phyloP scores from a whole-genome alignment of 1,140 invertebrate genomes.

The Drosophila oshimai region DNA sequence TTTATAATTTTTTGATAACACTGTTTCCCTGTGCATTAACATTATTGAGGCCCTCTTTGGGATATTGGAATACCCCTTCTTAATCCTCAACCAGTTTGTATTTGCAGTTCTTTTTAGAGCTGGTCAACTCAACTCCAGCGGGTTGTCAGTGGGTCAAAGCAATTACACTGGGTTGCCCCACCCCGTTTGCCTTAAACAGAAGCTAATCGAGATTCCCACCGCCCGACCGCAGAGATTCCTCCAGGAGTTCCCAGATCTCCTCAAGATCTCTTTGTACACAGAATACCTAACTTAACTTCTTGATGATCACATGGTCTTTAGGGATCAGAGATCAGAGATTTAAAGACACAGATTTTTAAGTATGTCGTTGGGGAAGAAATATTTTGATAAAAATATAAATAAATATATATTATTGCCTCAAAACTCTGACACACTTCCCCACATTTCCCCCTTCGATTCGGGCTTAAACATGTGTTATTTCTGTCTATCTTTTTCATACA shows the following conservation, averaged over 20 bases:
- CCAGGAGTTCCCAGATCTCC: no score
- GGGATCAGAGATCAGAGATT: no score
- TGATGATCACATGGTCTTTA: no score
- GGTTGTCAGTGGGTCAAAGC: conserved; percentile 56
- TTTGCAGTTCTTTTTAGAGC: background rate
- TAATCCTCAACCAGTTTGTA: background rate
- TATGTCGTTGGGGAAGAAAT: no score
- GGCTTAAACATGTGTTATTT: background rate
- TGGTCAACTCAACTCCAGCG: background rate
- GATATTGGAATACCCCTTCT: background rate
- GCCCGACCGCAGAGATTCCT: background rate
- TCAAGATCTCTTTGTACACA: no score
- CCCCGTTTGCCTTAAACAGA: background rate
- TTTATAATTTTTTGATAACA: no score
- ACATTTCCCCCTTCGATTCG: background rate
- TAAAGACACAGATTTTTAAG: no score
- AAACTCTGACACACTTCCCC: background rate
- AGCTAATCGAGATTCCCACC: conserved; percentile 13
- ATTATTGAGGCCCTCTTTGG: background rate
- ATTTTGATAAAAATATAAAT: no score
- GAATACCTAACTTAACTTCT: no score
- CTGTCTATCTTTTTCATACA: background rate
- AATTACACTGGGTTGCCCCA: conserved; percentile 44
- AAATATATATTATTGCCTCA: background rate
- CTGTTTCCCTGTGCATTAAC: no score